Percentiles rank a stretch among this genome's conserved stretches.
Evolutionary conservation across 2,113 vertebrate genomes (phyloP).

Genomic region (Raphicerus campestris): DNA sequence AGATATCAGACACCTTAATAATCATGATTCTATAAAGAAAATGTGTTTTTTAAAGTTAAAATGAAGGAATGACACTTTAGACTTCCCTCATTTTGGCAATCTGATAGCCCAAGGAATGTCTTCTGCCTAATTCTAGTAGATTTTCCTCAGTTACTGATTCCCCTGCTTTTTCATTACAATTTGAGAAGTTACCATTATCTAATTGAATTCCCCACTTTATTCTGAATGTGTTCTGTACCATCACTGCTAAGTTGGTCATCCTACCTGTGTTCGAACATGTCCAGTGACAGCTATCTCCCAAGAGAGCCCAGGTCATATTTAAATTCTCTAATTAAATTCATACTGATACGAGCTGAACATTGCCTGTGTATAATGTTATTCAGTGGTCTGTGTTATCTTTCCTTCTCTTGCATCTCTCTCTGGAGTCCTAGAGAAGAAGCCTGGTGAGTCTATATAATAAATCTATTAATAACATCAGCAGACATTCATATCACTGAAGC

Average conservation of each 20-base stretch:
- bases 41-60: background rate
- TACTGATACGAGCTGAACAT: background rate
- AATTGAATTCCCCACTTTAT: background rate
- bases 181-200: background rate
- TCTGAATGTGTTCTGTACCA: background rate
- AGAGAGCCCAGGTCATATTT: background rate
- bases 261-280: background rate
- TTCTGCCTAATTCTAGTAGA: background rate
- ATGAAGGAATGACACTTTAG: background rate
- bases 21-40: background rate
- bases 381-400: background rate
- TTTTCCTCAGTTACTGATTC: background rate
- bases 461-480: background rate
- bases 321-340: slow-evolving; percentile 12
- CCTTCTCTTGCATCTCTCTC: background rate
- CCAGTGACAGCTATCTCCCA: background rate
- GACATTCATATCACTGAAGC: background rate
- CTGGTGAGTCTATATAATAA: background rate
- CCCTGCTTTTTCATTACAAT: background rate
- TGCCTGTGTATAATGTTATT: background rate
- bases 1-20: background rate
- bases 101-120: background rate
- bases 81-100: background rate
- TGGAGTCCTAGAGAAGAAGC: background rate
- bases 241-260: background rate